A percentile compares a stretch with the other conserved stretches of the same genome.
These are phyloP conservation scores for Periphyllus acericola DNA, from an alignment of 2,888 invertebrate species.

Conservation along the genomic window DNA sequence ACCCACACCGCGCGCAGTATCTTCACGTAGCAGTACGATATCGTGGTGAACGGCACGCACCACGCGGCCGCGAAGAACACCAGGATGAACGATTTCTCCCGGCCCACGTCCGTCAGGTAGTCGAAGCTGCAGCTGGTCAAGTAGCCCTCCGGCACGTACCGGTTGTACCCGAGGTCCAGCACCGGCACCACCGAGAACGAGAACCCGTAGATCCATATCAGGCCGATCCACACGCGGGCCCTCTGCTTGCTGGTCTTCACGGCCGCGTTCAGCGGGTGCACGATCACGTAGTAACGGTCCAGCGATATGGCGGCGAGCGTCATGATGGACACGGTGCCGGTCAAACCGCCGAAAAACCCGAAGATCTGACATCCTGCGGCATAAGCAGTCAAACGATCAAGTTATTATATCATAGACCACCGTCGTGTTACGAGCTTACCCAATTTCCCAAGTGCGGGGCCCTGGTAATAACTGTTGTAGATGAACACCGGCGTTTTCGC, in stretches of 20 bases:
- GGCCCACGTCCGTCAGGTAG: constrained; percentile 76
- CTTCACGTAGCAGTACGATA: constrained; percentile 78
- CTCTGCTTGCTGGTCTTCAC: constrained; percentile 74
- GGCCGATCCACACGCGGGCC: constrained; percentile 73
- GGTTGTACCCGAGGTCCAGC: constrained; percentile 76
- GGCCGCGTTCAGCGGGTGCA: constrained; percentile 78
- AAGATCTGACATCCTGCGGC: constrained; percentile 81
- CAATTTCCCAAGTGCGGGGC: constrained; percentile 77
- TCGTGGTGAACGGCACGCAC: constrained; percentile 77
- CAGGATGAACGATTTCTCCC: constrained; percentile 77
- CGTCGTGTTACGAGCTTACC: constrained; percentile 72
- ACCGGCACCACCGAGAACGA: constrained; percentile 78
- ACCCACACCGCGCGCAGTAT: constrained; percentile 74
- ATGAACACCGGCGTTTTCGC: constrained; percentile 79
- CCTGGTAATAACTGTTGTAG: constrained; percentile 78
- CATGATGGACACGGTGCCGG: constrained; percentile 83
- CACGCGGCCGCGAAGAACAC: constrained; percentile 81
- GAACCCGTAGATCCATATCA: constrained; percentile 80
- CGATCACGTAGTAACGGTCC: constrained; percentile 85
- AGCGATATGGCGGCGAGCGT: constrained; percentile 82
- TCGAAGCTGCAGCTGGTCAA: constrained; percentile 88
- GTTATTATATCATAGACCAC: too few relatives aligned
- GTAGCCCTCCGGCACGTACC: constrained; percentile 81
- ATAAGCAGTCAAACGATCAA: too few relatives aligned
- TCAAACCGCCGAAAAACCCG: constrained; percentile 83